phyloP scores from a whole-genome alignment of 2,888 invertebrate species.

The Tenthredo scrophulariae region DNA sequence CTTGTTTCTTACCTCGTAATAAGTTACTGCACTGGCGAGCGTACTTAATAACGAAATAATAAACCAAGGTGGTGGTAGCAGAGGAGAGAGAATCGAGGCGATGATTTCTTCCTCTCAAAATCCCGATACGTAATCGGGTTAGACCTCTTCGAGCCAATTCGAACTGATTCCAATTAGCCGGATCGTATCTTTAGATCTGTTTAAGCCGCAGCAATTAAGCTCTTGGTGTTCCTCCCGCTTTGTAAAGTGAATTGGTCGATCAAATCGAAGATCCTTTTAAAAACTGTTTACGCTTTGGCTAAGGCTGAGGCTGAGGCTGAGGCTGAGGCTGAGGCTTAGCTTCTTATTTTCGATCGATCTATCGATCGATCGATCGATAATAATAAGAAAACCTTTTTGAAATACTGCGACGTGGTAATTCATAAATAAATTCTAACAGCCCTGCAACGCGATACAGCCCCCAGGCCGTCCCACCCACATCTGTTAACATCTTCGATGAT shows the following conservation, averaged over 20 bases:
- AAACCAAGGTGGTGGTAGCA: neutral
- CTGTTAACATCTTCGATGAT: constrained; percentile 56
- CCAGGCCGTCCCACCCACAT: constrained; percentile 53
- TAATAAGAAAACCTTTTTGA: constrained; percentile 19
- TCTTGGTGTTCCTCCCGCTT: constrained; percentile 19
- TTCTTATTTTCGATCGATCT: constrained; percentile 50
- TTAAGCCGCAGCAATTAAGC: constrained; percentile 6
- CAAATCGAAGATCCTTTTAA: constrained; percentile 12
- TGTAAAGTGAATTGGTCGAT: constrained; percentile 46
- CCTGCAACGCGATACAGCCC: constrained; percentile 32
- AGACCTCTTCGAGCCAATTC: constrained; percentile 21
- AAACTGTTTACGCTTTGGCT: neutral
- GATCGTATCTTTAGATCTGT: constrained; percentile 30
- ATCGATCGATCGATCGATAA: constrained; percentile 51
- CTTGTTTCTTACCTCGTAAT: neutral
- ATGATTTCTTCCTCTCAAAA: neutral
- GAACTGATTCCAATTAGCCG: constrained; percentile 48
- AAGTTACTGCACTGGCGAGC: neutral
- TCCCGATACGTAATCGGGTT: constrained; percentile 3
- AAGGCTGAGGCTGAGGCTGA: neutral
- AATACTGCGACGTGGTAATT: constrained; percentile 45
- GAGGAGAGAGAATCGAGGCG: neutral
- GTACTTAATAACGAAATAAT: constrained; percentile 34
- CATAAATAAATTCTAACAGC: constrained; percentile 51
- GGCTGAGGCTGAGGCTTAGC: neutral